A percentile compares a stretch with the other conserved stretches of the same genome.
Conservation (phyloP, 2,797 vertebrate species). For the Syngnathus rostellatus region DNA sequence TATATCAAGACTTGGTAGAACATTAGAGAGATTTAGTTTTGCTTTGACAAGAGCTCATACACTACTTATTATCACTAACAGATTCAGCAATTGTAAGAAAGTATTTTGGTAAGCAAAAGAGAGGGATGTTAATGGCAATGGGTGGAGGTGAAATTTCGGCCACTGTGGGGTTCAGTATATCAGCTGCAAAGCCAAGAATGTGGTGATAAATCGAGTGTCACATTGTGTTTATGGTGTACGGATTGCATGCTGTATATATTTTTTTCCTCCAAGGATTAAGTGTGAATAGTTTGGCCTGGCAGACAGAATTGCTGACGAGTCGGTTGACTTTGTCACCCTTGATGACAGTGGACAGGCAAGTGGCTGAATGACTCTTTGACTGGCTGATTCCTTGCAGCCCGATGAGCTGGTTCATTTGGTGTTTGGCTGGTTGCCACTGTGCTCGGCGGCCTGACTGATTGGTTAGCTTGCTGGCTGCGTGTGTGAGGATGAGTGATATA, state of each 20-base stretch:
- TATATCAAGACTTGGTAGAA: conserved; percentile 27
- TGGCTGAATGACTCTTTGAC: conserved; percentile 24
- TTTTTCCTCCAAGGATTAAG: conserved; percentile 38
- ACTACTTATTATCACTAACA: conserved; percentile 46
- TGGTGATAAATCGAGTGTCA: conserved; percentile 55
- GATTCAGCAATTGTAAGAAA: conserved; percentile 45
- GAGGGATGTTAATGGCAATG: conserved; percentile 36
- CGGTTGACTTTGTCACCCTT: conserved; percentile 32
- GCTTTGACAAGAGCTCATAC: conserved; percentile 43
- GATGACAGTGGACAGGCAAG: conserved; percentile 30
- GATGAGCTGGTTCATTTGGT: conserved; percentile 43
- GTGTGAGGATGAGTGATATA: conserved; percentile 57
- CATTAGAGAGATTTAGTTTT: conserved; percentile 43
- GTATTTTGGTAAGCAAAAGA: conserved; percentile 38
- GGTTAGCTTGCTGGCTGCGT: conserved; percentile 45
- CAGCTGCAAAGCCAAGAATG: conserved; percentile 48
- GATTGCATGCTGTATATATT: conserved; percentile 48
- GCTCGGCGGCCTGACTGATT: conserved; percentile 53
- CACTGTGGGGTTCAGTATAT: conserved; percentile 36
- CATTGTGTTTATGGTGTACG: conserved; percentile 61
- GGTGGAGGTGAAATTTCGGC: conserved; percentile 33
- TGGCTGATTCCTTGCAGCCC: conserved; percentile 26
- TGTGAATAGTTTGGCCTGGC: conserved; percentile 32
- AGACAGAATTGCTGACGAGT: conserved; percentile 13
- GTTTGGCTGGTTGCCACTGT: conserved; percentile 43